Evolutionary conservation across 2,797 vertebrate species (phyloP).

Genomic region (Muraenolepis orangiensis): DNA sequence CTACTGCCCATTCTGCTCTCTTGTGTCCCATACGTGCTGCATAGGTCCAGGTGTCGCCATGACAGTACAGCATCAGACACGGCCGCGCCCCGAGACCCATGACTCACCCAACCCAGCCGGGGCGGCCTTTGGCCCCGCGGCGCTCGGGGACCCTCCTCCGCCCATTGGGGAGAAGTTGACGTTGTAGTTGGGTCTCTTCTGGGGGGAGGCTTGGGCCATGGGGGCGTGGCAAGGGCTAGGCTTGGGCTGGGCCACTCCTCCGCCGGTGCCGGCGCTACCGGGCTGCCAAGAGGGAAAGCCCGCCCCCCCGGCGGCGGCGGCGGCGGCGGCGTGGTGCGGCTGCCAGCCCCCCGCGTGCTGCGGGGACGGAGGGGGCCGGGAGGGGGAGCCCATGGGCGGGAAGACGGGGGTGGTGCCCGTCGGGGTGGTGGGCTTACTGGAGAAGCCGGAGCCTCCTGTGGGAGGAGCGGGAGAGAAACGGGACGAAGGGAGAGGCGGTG

Average conservation of each 20-base stretch:
- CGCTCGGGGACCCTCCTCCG: slow-evolving; percentile 74
- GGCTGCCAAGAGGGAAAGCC: slow-evolving; percentile 78
- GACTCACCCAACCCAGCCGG: slow-evolving; percentile 75
- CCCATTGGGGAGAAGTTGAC: slow-evolving; percentile 86
- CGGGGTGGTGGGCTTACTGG: slow-evolving; percentile 94
- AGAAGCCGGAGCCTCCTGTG: slow-evolving; percentile 85
- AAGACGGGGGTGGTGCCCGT: slow-evolving; percentile 87
- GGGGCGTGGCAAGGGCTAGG: slow-evolving; percentile 72
- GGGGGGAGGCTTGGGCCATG: slow-evolving; percentile 86
- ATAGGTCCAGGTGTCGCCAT: neutral
- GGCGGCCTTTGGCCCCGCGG: slow-evolving; percentile 73
- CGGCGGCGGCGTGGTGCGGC: too few species aligned
- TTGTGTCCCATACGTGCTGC: too few species aligned
- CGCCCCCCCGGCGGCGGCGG: slow-evolving; percentile 30
- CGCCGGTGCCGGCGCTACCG: slow-evolving; percentile 41
- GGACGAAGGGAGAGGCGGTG: neutral
- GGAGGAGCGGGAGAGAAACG: neutral
- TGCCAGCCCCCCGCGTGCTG: slow-evolving; percentile 87
- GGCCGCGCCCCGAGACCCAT: neutral
- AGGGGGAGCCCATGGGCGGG: slow-evolving; percentile 87
- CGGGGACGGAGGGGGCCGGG: slow-evolving; percentile 82
- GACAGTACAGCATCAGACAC: neutral
- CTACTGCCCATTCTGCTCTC: too few species aligned
- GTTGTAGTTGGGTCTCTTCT: slow-evolving; percentile 95
- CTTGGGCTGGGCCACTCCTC: slow-evolving; percentile 44